A percentile compares a stretch with the other conserved stretches of the same genome.
phyloP scores from a whole-genome alignment of 92 coral and sea anemone species.

The Parazoanthus atlanticus region DNA sequence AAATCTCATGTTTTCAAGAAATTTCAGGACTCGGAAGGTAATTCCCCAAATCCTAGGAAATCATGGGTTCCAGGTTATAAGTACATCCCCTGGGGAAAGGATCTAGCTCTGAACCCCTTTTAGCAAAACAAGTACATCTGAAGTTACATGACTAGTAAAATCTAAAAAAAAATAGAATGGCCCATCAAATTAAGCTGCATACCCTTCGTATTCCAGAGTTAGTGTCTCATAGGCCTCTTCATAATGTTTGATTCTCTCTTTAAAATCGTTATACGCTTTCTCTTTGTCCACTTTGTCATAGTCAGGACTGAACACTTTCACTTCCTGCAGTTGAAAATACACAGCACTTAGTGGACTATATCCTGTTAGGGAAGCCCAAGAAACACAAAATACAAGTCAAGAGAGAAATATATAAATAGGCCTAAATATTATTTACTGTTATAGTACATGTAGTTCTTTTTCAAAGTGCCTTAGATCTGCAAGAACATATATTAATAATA shows the following conservation, averaged over 20 bases:
- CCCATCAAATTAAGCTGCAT: not conserved
- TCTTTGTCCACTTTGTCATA: constrained; percentile 89
- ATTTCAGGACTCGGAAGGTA: too few relatives aligned
- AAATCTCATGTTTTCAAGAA: too few relatives aligned
- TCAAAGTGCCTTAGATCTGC: not conserved
- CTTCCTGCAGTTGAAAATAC: constrained; percentile 57
- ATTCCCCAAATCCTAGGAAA: too few relatives aligned
- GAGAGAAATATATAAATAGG: too few relatives aligned
- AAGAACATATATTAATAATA: too few relatives aligned
- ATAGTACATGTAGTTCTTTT: too few relatives aligned
- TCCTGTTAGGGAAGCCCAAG: not conserved
- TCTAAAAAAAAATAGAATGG: too few relatives aligned
- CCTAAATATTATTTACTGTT: too few relatives aligned
- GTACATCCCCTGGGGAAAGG: too few relatives aligned
- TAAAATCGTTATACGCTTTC: constrained; percentile 84
- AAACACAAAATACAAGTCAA: not conserved
- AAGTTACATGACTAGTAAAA: too few relatives aligned
- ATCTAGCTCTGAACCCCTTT: too few relatives aligned
- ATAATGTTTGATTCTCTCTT: constrained; percentile 91
- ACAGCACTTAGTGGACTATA: not conserved
- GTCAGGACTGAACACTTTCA: constrained; percentile 95
- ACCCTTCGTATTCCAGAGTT: constrained; percentile 86
- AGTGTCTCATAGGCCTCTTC: constrained; percentile 90
- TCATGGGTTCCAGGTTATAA: too few relatives aligned
- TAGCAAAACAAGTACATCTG: not conserved